phyloP scores from a whole-genome alignment of 2,888 invertebrate genomes.

The Ischnus inquisitorius region DNA sequence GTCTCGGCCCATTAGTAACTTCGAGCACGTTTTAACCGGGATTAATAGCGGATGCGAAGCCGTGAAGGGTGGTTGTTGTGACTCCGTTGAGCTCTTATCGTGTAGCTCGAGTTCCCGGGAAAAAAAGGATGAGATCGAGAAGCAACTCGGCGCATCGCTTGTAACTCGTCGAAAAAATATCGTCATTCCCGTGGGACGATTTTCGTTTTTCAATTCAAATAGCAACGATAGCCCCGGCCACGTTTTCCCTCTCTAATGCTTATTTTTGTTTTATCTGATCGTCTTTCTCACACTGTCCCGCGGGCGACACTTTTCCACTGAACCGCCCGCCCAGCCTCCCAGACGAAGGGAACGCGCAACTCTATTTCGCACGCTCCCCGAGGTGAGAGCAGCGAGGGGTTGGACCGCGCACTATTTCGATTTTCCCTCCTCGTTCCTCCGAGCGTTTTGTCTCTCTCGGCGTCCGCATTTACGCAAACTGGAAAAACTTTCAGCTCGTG shows the following conservation, averaged over 20 bases:
- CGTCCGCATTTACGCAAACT: constrained; percentile 32
- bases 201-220: constrained; percentile 56
- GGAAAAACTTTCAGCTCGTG: constrained; percentile 54
- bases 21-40: constrained; percentile 69
- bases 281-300: constrained; percentile 20
- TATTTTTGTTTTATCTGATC: constrained; percentile 7
- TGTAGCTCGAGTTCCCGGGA: constrained; percentile 16
- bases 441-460: constrained; percentile 44
- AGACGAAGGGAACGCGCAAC: constrained; percentile 46
- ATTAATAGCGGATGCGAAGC: constrained; percentile 62
- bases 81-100: constrained; percentile 18
- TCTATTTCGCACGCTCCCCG: constrained; percentile 53
- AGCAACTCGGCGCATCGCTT: constrained; percentile 10
- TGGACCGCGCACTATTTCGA: constrained; percentile 61
- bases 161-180: constrained; percentile 58
- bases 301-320: constrained; percentile 47
- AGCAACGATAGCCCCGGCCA: not conserved
- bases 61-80: not conserved
- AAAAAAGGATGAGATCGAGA: not conserved
- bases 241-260: constrained; percentile 12
- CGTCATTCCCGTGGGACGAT: constrained; percentile 31
- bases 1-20: constrained; percentile 68
- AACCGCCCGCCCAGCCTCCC: constrained; percentile 15
- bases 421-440: constrained; percentile 33
- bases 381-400: constrained; percentile 54